These are phyloP conservation scores for Lampris incognitus DNA, from an alignment of 2,113 vertebrate species.

Conservation along the genomic window DNA sequence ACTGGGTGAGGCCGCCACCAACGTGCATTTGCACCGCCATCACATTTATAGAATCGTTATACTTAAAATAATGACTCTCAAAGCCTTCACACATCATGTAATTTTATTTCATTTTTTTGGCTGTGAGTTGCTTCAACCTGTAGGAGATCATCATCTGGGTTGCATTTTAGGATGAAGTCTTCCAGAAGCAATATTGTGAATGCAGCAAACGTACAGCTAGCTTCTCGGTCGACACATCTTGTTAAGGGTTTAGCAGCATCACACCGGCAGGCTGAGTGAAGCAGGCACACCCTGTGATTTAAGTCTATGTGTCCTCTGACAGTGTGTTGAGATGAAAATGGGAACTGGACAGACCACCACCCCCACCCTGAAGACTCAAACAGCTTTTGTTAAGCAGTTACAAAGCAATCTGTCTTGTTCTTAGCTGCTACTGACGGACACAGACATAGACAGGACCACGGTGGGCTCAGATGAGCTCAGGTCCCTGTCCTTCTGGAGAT, in stretches of 20 bases:
- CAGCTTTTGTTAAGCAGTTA: not conserved
- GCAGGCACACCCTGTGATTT: constrained; percentile 36
- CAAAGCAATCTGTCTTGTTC: not conserved
- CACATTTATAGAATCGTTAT: not conserved
- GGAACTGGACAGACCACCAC: not conserved
- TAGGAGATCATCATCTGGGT: constrained; percentile 11
- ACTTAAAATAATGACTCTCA: not conserved
- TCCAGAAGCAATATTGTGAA: constrained; percentile 19
- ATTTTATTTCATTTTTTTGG: not conserved
- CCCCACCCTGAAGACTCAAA: constrained; percentile 1
- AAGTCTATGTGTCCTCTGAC: constrained; percentile 25
- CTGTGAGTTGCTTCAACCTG: too few relatives aligned
- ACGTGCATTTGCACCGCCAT: too few relatives aligned
- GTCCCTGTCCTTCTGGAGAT: too few relatives aligned
- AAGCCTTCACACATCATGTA: not conserved
- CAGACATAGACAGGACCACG: not conserved
- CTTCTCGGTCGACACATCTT: not conserved
- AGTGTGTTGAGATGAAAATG: constrained; percentile 3
- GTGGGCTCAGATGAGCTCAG: too few relatives aligned
- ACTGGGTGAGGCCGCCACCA: too few relatives aligned
- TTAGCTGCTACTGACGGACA: not conserved
- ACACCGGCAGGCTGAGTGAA: constrained; percentile 19
- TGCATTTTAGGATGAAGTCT: constrained; percentile 33
- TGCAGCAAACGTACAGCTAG: not conserved
- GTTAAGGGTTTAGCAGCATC: constrained; percentile 40